Percentiles rank a stretch among this genome's conserved stretches.
Conservation (phyloP, 2,888 invertebrate species). For the Maniola hyperantus region DNA sequence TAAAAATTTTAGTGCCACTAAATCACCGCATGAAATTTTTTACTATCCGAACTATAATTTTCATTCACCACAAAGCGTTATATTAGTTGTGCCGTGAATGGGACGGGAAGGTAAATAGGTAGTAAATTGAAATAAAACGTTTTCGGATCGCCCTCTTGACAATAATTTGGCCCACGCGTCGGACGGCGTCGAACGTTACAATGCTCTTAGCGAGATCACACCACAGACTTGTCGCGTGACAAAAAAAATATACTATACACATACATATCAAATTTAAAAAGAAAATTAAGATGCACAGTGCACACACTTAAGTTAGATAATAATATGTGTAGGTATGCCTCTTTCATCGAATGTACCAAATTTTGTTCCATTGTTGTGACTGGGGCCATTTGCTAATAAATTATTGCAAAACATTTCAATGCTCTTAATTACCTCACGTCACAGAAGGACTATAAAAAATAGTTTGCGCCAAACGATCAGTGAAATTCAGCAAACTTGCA, state of each 20-base stretch:
- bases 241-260: background rate
- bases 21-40: constrained; percentile 54
- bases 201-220: constrained; percentile 56
- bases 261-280: background rate
- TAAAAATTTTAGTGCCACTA: constrained; percentile 52
- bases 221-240: background rate
- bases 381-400: too few relatives aligned
- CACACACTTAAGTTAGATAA: background rate
- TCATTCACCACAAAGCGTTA: constrained; percentile 62
- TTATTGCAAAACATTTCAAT: too few relatives aligned
- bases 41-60: constrained; percentile 52
- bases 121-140: constrained; percentile 76
- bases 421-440: too few relatives aligned
- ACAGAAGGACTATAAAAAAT: too few relatives aligned
- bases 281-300: background rate
- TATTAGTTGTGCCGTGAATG: constrained; percentile 63
- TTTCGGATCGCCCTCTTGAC: constrained; percentile 68
- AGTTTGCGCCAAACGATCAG: too few relatives aligned
- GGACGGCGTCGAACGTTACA: constrained; percentile 63
- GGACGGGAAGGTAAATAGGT: constrained; percentile 59
- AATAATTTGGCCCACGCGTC: constrained; percentile 61
- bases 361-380: too few relatives aligned
- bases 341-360: too few relatives aligned
- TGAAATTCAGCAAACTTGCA: too few relatives aligned
- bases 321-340: too few relatives aligned